Percentiles rank a stretch among this genome's conserved stretches.
Evolutionary conservation across 2,113 vertebrate species (phyloP).

Genomic region (Eurystomus gularis): DNA sequence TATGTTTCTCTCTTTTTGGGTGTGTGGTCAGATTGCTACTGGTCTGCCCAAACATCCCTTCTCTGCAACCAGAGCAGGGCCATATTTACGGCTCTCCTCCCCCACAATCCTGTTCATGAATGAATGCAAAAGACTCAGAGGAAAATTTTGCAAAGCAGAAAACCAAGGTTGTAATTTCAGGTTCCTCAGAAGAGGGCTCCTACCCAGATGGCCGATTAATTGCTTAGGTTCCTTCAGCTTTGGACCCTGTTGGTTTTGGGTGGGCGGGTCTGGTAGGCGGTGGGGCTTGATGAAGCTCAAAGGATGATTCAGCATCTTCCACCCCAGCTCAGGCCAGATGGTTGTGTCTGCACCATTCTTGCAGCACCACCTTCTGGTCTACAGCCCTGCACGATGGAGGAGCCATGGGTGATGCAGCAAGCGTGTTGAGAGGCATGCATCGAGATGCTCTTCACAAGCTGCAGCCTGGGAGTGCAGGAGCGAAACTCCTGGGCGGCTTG

Average conservation of each 20-base stretch:
- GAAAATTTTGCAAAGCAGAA: background rate
- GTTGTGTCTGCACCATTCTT: background rate
- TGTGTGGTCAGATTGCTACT: background rate
- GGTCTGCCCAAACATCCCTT: background rate
- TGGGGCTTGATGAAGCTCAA: background rate
- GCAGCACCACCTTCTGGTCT: background rate
- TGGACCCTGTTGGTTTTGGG: background rate
- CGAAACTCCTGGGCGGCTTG: background rate
- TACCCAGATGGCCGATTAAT: background rate
- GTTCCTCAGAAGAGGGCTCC: background rate
- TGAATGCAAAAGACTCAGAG: background rate
- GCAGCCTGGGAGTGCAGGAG: background rate
- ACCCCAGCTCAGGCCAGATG: background rate
- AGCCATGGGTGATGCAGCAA: fast-evolving
- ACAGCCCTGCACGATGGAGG: background rate
- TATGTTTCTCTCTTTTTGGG: background rate
- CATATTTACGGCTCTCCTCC: background rate
- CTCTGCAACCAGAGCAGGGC: background rate
- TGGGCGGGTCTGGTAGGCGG: background rate
- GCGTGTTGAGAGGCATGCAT: fast-evolving
- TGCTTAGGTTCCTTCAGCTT: background rate
- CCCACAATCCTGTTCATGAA: background rate
- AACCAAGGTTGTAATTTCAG: fast-evolving
- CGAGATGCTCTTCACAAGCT: background rate
- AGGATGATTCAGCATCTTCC: constrained; percentile 18